Evolutionary conservation across 2,888 invertebrate species (phyloP).

Genomic region (Gibbula magus): DNA sequence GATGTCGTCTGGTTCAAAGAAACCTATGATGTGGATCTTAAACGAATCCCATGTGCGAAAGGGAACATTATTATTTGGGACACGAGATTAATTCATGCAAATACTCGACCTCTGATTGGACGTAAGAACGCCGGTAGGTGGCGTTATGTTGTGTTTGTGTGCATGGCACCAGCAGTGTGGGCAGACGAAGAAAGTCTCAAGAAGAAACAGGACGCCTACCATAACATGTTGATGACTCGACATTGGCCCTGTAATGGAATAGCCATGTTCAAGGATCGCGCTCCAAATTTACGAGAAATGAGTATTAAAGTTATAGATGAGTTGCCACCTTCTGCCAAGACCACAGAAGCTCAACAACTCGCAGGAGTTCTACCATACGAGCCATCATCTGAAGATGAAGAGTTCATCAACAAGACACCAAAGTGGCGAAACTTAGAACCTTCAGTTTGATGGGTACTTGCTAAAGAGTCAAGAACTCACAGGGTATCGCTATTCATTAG

Average conservation of each 20-base stretch:
- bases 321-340: constrained; percentile 47
- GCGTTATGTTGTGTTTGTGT: constrained; percentile 64
- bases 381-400: neutral
- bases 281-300: neutral
- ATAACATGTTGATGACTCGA: constrained; percentile 49
- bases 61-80: constrained; percentile 70
- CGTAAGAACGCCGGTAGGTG: constrained; percentile 56
- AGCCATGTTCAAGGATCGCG: constrained; percentile 34
- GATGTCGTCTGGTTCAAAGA: constrained; percentile 50
- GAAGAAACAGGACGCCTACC: constrained; percentile 55
- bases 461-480: too few relatives aligned
- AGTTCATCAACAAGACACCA: neutral
- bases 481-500: too few relatives aligned
- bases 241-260: constrained; percentile 66
- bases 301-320: constrained; percentile 26
- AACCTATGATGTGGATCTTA: constrained; percentile 49
- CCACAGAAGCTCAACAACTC: constrained; percentile 39
- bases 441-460: too few relatives aligned
- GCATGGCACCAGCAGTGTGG: constrained; percentile 69
- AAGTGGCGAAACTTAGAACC: too few relatives aligned
- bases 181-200: constrained; percentile 50
- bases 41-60: constrained; percentile 60
- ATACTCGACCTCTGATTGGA: constrained; percentile 56
- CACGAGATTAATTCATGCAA: constrained; percentile 66
- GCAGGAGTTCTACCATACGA: constrained; percentile 39